Conservation (phyloP, 2,797 vertebrate species). For the Thalassophryne amazonica region DNA sequence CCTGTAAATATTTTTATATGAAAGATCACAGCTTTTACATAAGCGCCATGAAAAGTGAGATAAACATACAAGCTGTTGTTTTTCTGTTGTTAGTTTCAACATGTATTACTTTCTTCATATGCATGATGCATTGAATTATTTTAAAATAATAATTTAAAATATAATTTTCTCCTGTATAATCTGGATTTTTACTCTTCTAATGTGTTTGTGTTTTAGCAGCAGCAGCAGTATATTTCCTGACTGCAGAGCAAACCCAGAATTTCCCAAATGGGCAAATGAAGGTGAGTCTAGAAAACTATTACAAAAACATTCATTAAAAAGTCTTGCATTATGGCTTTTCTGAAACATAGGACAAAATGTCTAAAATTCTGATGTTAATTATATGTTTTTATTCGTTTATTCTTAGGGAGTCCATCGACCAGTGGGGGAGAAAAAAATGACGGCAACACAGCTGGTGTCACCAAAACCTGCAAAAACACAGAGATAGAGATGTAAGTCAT, state of each 20-base stretch:
- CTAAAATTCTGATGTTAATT: neutral
- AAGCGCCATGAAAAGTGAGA: no score
- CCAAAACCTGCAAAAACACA: conserved; percentile 72
- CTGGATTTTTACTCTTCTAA: neutral
- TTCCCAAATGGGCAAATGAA: conserved; percentile 87
- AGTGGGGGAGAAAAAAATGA: conserved; percentile 91
- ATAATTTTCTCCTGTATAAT: no score
- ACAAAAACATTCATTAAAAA: neutral
- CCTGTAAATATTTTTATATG: no score
- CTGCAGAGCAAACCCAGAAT: conserved; percentile 84
- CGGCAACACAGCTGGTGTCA: conserved; percentile 72
- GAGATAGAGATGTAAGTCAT: conserved; percentile 88
- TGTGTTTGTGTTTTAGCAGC: conserved; percentile 4
- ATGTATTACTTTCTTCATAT: no score
- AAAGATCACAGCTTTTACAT: no score
- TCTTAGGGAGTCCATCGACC: conserved; percentile 90
- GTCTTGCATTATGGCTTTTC: no score
- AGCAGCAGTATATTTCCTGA: conserved; percentile 80
- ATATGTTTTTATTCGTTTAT: neutral
- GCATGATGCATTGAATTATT: no score
- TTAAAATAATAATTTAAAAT: no score
- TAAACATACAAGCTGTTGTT: no score
- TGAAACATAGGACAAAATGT: neutral
- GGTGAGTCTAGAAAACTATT: conserved; percentile 73
- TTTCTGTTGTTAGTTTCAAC: no score